Evolutionary conservation across 1,140 invertebrate genomes (phyloP), one percentile per base, ranked within the genome.

Genomic region (Mizuhopecten yessoensis): DNA sequence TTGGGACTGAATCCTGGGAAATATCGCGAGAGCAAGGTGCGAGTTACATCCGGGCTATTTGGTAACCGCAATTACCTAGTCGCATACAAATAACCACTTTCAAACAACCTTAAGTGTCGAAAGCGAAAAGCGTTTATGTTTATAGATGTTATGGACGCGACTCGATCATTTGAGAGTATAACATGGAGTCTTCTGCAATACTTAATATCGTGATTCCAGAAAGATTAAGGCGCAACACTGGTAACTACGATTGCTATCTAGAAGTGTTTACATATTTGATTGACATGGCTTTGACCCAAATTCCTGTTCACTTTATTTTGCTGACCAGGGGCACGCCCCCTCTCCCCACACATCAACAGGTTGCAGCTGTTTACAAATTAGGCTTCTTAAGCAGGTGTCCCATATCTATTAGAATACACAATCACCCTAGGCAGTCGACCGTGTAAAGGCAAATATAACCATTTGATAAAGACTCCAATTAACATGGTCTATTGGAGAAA

Each of bases 21-120:
- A 33, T 57, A 86, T 86, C 87, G 75, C 39, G 57, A 75, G 57
- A 42, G 90, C 33, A 91, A 33, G 57, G 34, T 42, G 90, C 34
- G 87, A 75, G 45, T 36, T 23, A 39, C 86, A 87, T 75, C 57
- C 57, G 57, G 57, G 57, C 57, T 45, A 75, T 75, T 75, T 11
- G 29, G n/a, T 75, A 75, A n/a, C 57, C 57, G 2, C 5, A 29
- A 75, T n/a, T 2, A 13, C 20, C 0, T n/a, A 29, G 57, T 75
- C 57, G 57, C n/a, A 29, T 5, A 5, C 23, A 75, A 9, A 75
- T 75, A 75, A 75, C 23, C 29, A 5, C 23, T 29, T n/a, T 75
- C 9, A n/a, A 29, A 75, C 11, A 75, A 75, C 23, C 0, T 2
- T 9, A n/a, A 20, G 23, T 75, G 57, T 29, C 23, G 29, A 75